Base-by-base conservation (phyloP, 2,888 invertebrate species). In the Troides oblongomaculatus region DNA sequence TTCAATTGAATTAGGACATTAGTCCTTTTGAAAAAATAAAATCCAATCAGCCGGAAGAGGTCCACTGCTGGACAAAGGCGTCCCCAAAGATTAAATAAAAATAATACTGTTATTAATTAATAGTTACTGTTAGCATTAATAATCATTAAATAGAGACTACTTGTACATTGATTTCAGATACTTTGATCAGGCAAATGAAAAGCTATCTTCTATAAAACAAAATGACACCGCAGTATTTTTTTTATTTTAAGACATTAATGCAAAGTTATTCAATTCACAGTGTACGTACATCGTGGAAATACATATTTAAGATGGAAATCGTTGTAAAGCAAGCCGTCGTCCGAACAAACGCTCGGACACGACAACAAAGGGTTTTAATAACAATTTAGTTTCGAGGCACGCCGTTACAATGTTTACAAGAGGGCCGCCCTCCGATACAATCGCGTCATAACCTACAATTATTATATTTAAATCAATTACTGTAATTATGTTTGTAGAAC, bases 401-500 rank as follows among this genome's bases (percentile, higher is more conserved):
- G 72, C 71, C 76, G 80, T 79, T 79, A 87, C 78, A 76, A 78
- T 89, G 87, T 91, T 89, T 89, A 90, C 85, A 85, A 79, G 83
- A 80, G 78, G 81, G 30, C 50, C 60, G 53, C 60, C 57, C 78
- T 74, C 57, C 79, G 85, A 87, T 87, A 82, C 78, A 75, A 87
- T 86, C 88, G 77, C 66, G 65, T 72, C 76, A 67, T 60, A 76
- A 77, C 80, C 84, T 81, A 80, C 82, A 79, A 88, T 90, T 90
- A 89, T 86, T 85, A 85, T 84, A 89, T 90, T 90, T 87, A 89
- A 90, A 88, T 90, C 91, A 90, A 92, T 92, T 90, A 90, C 86
- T 83, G 79, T 88, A 87, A 90, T 90, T 89, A 88, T 85, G 83
- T 85, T 86, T 85, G 82, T 83, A 79, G 80, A 81, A 78, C 77